These are phyloP conservation scores for Tipula vernalis DNA, from an alignment of 2,888 invertebrate species.

Conservation along the genomic window DNA sequence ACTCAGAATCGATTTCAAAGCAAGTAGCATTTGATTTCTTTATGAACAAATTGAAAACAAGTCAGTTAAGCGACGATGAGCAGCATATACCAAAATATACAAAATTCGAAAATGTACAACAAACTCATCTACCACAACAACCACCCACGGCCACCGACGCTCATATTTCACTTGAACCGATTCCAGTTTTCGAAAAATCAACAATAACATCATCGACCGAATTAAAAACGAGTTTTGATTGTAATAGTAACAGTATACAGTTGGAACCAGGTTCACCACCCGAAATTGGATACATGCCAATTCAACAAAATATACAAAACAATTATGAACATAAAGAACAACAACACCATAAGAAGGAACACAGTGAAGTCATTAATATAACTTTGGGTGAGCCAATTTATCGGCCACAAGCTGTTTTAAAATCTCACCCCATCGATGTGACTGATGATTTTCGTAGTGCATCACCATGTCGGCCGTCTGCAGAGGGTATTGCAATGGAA, in stretches of 20 bases:
- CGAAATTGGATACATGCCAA: slow-evolving; percentile 50
- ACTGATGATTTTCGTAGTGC: slow-evolving; percentile 30
- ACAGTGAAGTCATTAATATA: slow-evolving; percentile 20
- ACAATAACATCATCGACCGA: slow-evolving; percentile 7
- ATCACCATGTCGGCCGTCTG: slow-evolving; percentile 43
- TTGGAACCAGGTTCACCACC: slow-evolving; percentile 57
- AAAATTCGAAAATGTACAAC: slow-evolving; percentile 29
- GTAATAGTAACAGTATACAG: slow-evolving; percentile 34
- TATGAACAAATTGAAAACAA: slow-evolving; percentile 43
- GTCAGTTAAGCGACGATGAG: slow-evolving; percentile 28
- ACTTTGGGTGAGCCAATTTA: slow-evolving; percentile 27
- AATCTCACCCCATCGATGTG: slow-evolving; percentile 24
- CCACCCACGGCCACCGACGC: slow-evolving; percentile 8
- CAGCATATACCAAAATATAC: slow-evolving; percentile 25
- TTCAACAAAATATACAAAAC: slow-evolving; percentile 26
- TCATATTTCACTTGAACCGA: background rate
- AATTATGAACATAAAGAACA: slow-evolving; percentile 42
- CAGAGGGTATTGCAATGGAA: slow-evolving; percentile 53
- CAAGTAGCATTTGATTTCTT: slow-evolving; percentile 54
- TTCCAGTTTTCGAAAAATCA: slow-evolving; percentile 6
- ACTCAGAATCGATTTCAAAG: slow-evolving; percentile 47
- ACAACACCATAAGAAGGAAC: slow-evolving; percentile 24
- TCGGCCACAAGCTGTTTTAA: slow-evolving; percentile 30
- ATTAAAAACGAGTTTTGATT: background rate
- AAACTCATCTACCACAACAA: slow-evolving; percentile 8